Base-by-base conservation (phyloP, 2,113 vertebrate genomes). In the Vanacampus margaritifer region DNA sequence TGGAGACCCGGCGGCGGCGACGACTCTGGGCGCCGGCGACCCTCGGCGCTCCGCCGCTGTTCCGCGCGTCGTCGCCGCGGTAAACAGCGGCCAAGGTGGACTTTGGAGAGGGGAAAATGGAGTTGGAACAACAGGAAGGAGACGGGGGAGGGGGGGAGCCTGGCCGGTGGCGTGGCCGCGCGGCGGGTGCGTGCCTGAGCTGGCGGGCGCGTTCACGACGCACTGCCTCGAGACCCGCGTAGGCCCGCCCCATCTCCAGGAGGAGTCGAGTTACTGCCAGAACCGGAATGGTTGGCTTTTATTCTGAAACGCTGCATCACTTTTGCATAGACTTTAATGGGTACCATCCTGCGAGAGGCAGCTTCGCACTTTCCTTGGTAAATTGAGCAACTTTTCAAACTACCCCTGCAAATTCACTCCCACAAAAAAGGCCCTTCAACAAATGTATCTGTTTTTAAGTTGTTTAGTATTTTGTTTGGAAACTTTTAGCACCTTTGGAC, bases 91-190 rank as follows among this genome's bases (percentile, higher is more conserved):
- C n/a, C 26, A 65, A 65, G 32, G 48, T 50, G 28, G 60, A 65
- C 32, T 65, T 51, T 65, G 2, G 32, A 35, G 19, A 65, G 46
- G 64, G 54, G 64, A 65, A 50, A 51, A 53, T 51, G 46, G 35
- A 51, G 46, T 65, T 65, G n/a, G 48, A 65, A 65, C 21, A 51
- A 48, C 43, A 65, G 46, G 46, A 65, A 50, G 48, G 48, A 53
- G 21, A 65, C 28, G 48, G 48, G 64, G 60, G 41, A 9, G 23
- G 36, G 59, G 14, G 61, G 24, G 14, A 43, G 39, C 37, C 64
- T 37, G 64, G 64, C 64, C 64, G 64, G 64, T 65, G 64, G 48
- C 64, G 46, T 65, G 64, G 64, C 64, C 64, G 64, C 64, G 64
- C 64, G 64, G 46, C 64, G 64, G 64, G 64, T 53, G 64, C 43